Base-by-base conservation (phyloP, 1,140 invertebrate species). In the Tetramorium alpestre region DNA sequence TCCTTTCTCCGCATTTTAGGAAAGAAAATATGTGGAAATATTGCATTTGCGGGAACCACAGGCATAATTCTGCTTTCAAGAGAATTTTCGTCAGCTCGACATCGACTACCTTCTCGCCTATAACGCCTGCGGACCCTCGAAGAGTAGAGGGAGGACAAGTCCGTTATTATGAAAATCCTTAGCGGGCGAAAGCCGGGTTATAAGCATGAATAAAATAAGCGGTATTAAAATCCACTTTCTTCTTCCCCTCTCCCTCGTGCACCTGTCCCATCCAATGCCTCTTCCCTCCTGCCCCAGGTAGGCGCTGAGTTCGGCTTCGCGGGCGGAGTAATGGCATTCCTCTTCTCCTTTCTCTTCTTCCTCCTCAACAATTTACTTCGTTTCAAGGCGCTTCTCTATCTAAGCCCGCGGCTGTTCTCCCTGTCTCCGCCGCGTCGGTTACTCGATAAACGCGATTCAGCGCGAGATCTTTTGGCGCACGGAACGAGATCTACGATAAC, bases 131-230 rank as follows among this genome's bases (percentile, higher is more conserved):
- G 49, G 62, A 38, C 16, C 47, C 41, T 56, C 80, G 22, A 16
- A 44, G 67, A 44, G 67, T 41, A 51, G 51, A 58, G 41, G 70
- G 25, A 75, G 67, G 38, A 89, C 86, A 88, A 90, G 87, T 69
- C 80, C 77, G 88, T 90, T 90, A 87, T 89, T 89, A 90, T 87
- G 80, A 85, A 90, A 90, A 90, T 90, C 87, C 89, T 90, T 28
- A 75, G 60, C 76, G 54, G 38, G 76, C 69, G 86, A 90, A 70
- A 90, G 75, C 86, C 75, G 62, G 75, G 88, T 82, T 90, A 88
- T 90, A 90, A 90, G 86, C 86, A 90, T 88, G 89, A 90, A 90
- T 90, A 90, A 90, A 84, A 90, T 90, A 88, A 90, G 89, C 87
- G 89, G 87, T 88, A 90, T 90, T 90, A 90, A 88, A 87, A 89